Conservation (phyloP, 2,113 vertebrate species). For the Hippocampus mohnikei region DNA sequence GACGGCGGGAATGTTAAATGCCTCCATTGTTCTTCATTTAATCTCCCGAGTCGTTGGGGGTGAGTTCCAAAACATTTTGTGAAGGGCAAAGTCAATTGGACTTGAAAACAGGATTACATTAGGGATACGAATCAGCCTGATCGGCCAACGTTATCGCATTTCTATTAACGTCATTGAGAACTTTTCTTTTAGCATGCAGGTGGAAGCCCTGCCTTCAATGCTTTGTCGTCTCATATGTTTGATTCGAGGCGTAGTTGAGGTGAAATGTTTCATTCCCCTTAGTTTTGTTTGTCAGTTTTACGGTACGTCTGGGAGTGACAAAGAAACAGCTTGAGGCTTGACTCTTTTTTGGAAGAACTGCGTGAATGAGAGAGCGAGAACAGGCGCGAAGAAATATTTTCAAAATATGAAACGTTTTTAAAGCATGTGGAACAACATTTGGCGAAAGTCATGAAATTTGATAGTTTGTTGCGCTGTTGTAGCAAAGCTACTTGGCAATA, state of each 20-base stretch:
- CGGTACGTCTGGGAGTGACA: too few relatives aligned
- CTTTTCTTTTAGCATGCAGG: background rate
- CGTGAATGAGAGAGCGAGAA: too few relatives aligned
- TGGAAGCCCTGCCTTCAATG: background rate
- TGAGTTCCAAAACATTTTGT: slow-evolving; percentile 23
- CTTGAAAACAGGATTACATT: slow-evolving; percentile 28
- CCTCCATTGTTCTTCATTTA: slow-evolving; percentile 22
- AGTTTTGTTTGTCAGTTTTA: background rate
- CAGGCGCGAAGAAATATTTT: too few relatives aligned
- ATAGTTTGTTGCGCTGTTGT: too few relatives aligned
- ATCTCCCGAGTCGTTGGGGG: slow-evolving; percentile 26
- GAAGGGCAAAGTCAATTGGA: slow-evolving; percentile 8
- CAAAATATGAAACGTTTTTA: too few relatives aligned
- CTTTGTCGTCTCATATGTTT: too few relatives aligned
- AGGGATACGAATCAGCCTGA: slow-evolving; percentile 14
- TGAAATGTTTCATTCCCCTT: background rate
- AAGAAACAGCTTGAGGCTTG: too few relatives aligned
- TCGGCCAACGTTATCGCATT: background rate
- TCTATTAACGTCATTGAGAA: background rate
- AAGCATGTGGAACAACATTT: too few relatives aligned
- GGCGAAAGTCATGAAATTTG: too few relatives aligned
- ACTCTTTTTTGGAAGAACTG: too few relatives aligned
- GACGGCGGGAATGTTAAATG: slow-evolving; percentile 22
- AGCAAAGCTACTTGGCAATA: too few relatives aligned
- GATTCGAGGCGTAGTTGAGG: too few relatives aligned